A percentile compares a stretch with the other conserved stretches of the same genome.
Conservation (phyloP, 2,797 vertebrate genomes). For the Hyperoplus lanceolatus region DNA sequence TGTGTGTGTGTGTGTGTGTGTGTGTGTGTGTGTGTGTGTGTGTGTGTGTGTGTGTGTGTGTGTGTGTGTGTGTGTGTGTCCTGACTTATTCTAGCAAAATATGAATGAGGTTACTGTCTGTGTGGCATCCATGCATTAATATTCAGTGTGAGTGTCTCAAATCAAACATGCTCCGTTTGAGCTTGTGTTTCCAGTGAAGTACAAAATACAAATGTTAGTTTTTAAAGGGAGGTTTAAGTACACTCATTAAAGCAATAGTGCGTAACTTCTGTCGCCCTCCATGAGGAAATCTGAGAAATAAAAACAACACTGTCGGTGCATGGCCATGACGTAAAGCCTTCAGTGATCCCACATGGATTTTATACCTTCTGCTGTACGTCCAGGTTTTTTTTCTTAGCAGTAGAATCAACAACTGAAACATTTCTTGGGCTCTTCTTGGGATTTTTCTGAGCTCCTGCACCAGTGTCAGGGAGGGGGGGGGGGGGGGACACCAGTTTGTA, state of each 20-base stretch:
- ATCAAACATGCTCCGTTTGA: not conserved
- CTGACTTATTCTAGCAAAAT: constrained; percentile 17
- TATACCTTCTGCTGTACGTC: too few species aligned
- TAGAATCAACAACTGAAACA: too few species aligned
- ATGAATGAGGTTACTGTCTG: constrained; percentile 39
- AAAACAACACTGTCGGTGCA: too few species aligned
- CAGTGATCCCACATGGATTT: too few species aligned
- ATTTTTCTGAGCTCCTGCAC: too few species aligned
- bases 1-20: not conserved
- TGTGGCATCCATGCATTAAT: constrained; percentile 4
- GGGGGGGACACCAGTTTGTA: too few species aligned
- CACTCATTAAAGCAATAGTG: too few species aligned
- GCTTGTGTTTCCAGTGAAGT: not conserved
- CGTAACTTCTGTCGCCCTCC: too few species aligned
- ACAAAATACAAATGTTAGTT: not conserved
- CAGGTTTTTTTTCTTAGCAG: too few species aligned
- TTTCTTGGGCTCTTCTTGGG: too few species aligned
- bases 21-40: not conserved
- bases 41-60: constrained; percentile 8
- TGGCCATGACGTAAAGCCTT: too few species aligned
- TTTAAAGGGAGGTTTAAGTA: not conserved
- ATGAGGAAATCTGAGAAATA: not conserved
- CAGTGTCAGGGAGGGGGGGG: too few species aligned
- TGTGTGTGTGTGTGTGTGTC: not conserved
- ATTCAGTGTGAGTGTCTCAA: constrained; percentile 2